Evolutionary conservation across 2,888 invertebrate genomes (phyloP), one percentile per base, ranked within the genome.

Genomic region (Epicampocera succincta): DNA sequence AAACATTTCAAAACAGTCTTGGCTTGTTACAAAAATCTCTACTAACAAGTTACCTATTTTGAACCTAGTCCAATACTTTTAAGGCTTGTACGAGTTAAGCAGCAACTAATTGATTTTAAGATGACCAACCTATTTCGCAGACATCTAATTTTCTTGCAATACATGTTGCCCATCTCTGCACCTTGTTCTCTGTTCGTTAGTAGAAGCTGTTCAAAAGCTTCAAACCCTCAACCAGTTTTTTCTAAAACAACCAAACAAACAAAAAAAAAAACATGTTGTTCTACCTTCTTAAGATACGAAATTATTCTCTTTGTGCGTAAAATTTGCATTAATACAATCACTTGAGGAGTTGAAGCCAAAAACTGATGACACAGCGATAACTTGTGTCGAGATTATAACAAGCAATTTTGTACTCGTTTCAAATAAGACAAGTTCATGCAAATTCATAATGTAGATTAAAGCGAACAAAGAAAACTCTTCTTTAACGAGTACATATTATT

Each of bases 331-430:
- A 63, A 61, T 46, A 56, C 54, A 63, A 33, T 46, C 69, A 88
- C 88, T 89, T 89, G 85, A 86, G 86, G 85, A 86, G 86, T 42
- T 65, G 44, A 82, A 82, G 65, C 78, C 78, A 78, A 82, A 76
- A 69, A 46, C 76, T 75, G 78, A 82, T 82, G 82, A 82, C 74
- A 82, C 71, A 66, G 21, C 73, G 63, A 77, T 66, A 71, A 74
- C 1, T 77, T 54, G 56, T 52, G 58, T 58, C 60, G 58, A 56
- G 74, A 58, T 61, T 72, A 52, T 60, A 38, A 69, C 17, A 61
- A 54, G 38, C 25, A 61, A 52, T 61, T 69, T 61, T 33, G 17
- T 58, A 13, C 21, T 60, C 52, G n/a, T 68, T 19, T 60, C 61
- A 60, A 66, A 40, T 33, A 12, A 66, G n/a, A 56, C 56, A 60